A percentile compares a stretch with the other conserved stretches of the same genome.
Evolutionary conservation across 2,888 invertebrate species (phyloP).

Genomic region (Ptilodon capucinus): DNA sequence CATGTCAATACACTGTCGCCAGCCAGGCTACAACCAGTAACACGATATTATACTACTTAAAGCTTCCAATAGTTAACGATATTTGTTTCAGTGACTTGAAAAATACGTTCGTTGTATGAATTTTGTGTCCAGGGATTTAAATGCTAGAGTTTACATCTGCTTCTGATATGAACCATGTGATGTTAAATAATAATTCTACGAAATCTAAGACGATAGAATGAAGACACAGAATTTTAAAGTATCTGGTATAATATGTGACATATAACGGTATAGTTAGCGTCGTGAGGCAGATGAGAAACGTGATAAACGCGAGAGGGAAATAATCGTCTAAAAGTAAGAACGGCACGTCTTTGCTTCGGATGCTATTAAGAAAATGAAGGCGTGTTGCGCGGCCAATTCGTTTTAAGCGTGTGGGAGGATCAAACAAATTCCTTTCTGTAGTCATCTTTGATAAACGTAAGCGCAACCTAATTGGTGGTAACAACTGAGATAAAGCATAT

Average conservation of each 20-base stretch:
- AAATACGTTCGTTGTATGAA: too few species aligned
- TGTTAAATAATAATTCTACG: too few species aligned
- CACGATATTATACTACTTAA: background rate
- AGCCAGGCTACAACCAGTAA: background rate
- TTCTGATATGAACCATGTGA: too few species aligned
- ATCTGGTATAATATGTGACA: too few species aligned
- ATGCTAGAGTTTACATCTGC: too few species aligned
- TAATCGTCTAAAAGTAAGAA: background rate
- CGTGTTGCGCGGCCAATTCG: constrained; percentile 2
- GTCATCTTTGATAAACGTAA: constrained; percentile 7
- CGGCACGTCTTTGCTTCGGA: background rate
- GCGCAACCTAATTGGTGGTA: background rate
- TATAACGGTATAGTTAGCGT: too few species aligned
- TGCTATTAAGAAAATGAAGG: constrained; percentile 18
- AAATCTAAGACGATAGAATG: too few species aligned
- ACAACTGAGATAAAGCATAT: background rate
- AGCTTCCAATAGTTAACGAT: too few species aligned
- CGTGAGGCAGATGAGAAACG: too few species aligned
- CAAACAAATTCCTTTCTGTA: constrained; percentile 2
- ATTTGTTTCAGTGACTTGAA: too few species aligned
- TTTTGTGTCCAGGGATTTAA: too few species aligned
- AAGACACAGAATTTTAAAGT: too few species aligned
- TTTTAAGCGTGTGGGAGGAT: constrained; percentile 3
- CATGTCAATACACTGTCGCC: background rate
- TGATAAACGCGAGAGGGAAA: background rate